Conservation (phyloP, 2,113 vertebrate genomes). For the Octodon degus region DNA sequence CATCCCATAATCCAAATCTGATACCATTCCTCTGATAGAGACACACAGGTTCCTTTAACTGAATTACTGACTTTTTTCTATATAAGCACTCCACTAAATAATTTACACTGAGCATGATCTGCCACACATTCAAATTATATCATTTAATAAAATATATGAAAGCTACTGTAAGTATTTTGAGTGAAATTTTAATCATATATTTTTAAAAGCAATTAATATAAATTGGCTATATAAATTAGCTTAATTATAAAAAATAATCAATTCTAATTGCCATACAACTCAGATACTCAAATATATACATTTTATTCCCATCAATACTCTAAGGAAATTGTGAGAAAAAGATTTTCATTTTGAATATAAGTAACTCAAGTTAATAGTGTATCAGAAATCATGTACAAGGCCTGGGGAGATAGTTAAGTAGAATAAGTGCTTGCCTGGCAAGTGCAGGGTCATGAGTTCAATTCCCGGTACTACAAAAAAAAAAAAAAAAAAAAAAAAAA, state of each 20-base stretch:
- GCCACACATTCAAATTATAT: not conserved
- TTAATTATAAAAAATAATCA: not conserved
- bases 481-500: no score
- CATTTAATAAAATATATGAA: not conserved
- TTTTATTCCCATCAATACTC: not conserved
- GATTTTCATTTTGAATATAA: not conserved
- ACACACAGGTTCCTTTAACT: not conserved
- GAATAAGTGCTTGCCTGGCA: no score
- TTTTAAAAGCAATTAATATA: not conserved
- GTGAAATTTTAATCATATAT: not conserved
- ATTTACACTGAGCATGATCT: not conserved
- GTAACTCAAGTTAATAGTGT: constrained; percentile 37
- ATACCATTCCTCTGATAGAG: not conserved
- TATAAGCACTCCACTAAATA: not conserved
- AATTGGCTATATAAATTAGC: not conserved
- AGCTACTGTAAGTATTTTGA: not conserved
- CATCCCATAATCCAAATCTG: not conserved
- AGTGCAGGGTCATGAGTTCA: no score
- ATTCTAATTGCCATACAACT: not conserved
- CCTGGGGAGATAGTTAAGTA: no score
- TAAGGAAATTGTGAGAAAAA: not conserved
- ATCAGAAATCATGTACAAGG: not conserved
- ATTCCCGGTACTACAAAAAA: no score
- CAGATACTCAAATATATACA: not conserved
- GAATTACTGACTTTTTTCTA: not conserved